A percentile compares a stretch with the other conserved stretches of the same genome.
phyloP scores from a whole-genome alignment of 2,797 vertebrate species.

The Acrocephalus scirpaceus region DNA sequence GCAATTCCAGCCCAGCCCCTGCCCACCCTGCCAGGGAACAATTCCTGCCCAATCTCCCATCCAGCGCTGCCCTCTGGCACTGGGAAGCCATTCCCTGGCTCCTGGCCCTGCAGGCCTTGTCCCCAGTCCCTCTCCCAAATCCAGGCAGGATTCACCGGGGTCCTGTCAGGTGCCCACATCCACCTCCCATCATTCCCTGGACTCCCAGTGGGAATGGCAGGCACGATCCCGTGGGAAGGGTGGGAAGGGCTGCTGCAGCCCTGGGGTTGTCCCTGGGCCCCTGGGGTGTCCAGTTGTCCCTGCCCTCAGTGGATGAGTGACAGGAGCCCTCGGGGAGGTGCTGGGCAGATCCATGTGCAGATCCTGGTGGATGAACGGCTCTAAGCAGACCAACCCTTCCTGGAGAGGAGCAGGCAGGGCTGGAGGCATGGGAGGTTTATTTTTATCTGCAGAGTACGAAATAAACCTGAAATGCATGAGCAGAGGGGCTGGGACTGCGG shows the following conservation, averaged over 20 bases:
- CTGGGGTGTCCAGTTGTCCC: neutral
- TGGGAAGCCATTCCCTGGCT: neutral
- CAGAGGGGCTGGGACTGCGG: neutral
- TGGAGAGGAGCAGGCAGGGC: neutral
- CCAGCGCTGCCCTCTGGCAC: rapidly evolving
- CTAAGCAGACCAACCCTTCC: neutral
- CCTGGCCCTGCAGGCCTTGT: neutral
- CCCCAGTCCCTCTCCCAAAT: neutral
- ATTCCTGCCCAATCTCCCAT: neutral
- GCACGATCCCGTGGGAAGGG: rapidly evolving
- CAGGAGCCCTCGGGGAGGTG: neutral
- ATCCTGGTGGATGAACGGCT: rapidly evolving
- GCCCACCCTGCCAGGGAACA: neutral
- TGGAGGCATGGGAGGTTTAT: neutral
- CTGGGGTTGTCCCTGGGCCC: neutral
- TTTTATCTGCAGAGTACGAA: neutral
- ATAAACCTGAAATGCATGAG: neutral
- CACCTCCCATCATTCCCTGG: rapidly evolving
- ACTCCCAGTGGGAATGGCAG: rapidly evolving
- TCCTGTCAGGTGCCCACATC: rapidly evolving
- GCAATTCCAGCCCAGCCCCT: neutral
- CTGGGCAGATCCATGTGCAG: rapidly evolving
- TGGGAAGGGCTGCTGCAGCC: neutral
- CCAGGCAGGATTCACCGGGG: neutral
- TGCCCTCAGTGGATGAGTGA: rapidly evolving